Conservation (phyloP, 2,888 invertebrate species). For the Amblyjoppa fuscipennis region DNA sequence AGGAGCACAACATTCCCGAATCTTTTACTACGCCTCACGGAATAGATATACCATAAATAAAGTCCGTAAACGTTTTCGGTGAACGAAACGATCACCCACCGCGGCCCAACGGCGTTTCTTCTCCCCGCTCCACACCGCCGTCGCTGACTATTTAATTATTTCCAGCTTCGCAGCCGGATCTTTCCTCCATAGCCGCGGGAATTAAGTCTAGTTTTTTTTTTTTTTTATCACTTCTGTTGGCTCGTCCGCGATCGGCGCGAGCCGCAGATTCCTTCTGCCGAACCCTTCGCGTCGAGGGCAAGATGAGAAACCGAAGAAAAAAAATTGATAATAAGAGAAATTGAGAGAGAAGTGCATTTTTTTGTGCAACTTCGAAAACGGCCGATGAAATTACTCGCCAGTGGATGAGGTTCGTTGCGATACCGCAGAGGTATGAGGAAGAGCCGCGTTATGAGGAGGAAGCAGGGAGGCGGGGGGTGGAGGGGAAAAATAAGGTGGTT, state of each 20-base stretch:
- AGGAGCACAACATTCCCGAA: conserved; percentile 68
- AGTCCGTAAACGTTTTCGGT: conserved; percentile 69
- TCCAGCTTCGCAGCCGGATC: conserved; percentile 41
- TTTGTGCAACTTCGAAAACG: neutral
- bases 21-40: conserved; percentile 65
- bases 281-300: too few relatives aligned
- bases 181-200: conserved; percentile 20
- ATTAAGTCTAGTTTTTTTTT: conserved; percentile 59
- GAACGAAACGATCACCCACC: conserved; percentile 69
- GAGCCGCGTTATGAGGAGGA: neutral
- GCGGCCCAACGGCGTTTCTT: conserved; percentile 51
- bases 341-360: neutral
- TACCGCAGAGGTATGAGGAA: neutral
- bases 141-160: conserved; percentile 65
- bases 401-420: conserved; percentile 3
- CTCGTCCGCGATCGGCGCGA: too few relatives aligned
- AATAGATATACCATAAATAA: conserved; percentile 70
- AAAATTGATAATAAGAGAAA: neutral
- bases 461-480: neutral
- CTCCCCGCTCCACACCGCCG: conserved; percentile 16
- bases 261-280: too few relatives aligned
- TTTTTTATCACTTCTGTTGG: conserved; percentile 15
- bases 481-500: conserved; percentile 30
- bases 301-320: neutral
- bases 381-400: conserved; percentile 1